phyloP scores from a whole-genome alignment of 2,113 vertebrate species.

The Ictalurus furcatus region DNA sequence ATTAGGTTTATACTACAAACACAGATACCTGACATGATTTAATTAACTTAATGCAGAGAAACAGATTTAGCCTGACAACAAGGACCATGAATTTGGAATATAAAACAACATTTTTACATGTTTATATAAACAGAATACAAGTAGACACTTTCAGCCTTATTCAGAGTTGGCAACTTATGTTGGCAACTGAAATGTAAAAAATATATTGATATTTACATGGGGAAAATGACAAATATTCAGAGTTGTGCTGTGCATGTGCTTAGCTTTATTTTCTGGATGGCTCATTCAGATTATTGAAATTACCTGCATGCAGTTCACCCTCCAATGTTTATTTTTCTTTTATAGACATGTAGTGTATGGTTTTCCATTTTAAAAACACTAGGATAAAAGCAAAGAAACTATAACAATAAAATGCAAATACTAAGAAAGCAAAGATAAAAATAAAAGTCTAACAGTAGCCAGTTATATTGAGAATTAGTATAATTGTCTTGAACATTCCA shows the following conservation, averaged over 20 bases:
- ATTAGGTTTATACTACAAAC: slow-evolving; percentile 38
- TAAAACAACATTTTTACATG: background rate
- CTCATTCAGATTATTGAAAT: background rate
- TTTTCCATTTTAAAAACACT: background rate
- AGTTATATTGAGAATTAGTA: background rate
- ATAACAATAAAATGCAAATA: background rate
- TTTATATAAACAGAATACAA: background rate
- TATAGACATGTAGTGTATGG: background rate
- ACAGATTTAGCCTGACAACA: slow-evolving; percentile 17
- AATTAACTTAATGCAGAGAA: slow-evolving; percentile 21
- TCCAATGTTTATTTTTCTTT: background rate
- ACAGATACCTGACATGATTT: slow-evolving; percentile 26
- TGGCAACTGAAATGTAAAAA: background rate
- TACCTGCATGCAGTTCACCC: background rate
- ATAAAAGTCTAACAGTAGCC: background rate
- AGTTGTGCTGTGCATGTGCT: background rate
- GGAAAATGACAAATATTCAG: background rate
- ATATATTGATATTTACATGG: background rate
- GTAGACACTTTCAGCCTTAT: background rate
- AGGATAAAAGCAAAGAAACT: background rate
- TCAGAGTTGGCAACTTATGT: background rate
- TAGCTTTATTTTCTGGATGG: background rate
- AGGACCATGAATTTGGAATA: background rate
- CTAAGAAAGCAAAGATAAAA: background rate
- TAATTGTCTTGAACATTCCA: background rate